Conservation (phyloP, 2,888 invertebrate species). For the Drosophila differens region DNA sequence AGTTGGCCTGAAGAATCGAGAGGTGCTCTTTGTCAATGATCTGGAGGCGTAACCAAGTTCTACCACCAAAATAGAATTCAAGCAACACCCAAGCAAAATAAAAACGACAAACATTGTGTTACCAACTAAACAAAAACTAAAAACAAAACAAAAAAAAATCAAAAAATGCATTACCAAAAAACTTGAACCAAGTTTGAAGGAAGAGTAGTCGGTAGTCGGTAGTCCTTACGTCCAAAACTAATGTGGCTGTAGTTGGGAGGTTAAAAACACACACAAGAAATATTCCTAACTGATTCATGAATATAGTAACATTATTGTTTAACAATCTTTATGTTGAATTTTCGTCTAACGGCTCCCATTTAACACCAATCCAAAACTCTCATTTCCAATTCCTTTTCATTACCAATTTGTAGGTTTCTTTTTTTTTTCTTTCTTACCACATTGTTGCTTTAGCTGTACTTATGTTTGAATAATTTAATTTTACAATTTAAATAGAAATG, state of each 20-base stretch:
- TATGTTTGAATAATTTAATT: constrained; percentile 62
- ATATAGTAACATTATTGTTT: constrained; percentile 70
- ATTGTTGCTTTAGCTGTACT: constrained; percentile 65
- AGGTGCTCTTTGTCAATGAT: constrained; percentile 97
- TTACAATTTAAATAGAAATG: constrained; percentile 52
- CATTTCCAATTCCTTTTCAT: constrained; percentile 16
- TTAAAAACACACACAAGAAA: constrained; percentile 31
- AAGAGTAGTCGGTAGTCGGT: constrained; percentile 61
- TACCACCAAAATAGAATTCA: constrained; percentile 35
- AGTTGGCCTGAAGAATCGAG: constrained; percentile 94
- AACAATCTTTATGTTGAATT: constrained; percentile 63
- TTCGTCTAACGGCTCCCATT: constrained; percentile 38
- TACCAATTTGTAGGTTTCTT: constrained; percentile 1
- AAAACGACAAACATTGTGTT: constrained; percentile 51
- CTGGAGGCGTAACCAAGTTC: constrained; percentile 89
- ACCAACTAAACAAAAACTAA: constrained; percentile 45
- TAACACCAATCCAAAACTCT: constrained; percentile 9
- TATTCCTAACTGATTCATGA: constrained; percentile 70
- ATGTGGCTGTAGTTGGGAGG: constrained; percentile 9
- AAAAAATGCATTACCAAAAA: constrained; percentile 65
- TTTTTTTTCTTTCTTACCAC: constrained; percentile 10
- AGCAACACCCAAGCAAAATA: constrained; percentile 7
- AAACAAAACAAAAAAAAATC: constrained; percentile 2
- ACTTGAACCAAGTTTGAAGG: constrained; percentile 72
- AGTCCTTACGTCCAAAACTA: constrained; percentile 47